Conservation (phyloP, 2,888 invertebrate genomes). For the Eremobia ochroleuca region DNA sequence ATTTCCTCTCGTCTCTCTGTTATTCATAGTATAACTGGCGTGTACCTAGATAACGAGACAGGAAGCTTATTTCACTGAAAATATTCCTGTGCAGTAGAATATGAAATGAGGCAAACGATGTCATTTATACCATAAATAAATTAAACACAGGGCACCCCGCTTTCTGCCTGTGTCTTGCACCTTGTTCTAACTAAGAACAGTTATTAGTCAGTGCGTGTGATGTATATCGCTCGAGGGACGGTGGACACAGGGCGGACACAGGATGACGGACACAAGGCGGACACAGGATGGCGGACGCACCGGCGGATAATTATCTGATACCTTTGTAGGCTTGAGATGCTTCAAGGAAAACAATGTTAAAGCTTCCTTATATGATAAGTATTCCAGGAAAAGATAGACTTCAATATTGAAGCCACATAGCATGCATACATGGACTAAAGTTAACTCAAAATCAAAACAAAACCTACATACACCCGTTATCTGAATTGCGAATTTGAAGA, state of each 20-base stretch:
- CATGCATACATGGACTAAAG: not conserved
- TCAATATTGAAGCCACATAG: not conserved
- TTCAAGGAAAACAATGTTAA: conserved; percentile 17
- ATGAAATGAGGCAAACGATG: not conserved
- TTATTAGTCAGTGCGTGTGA: conserved; percentile 86
- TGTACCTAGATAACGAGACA: conserved; percentile 10
- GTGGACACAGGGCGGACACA: too few relatives aligned
- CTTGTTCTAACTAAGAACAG: conserved; percentile 77
- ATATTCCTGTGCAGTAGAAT: not conserved
- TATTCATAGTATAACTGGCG: not conserved
- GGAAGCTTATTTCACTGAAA: not conserved
- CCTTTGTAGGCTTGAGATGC: conserved; percentile 30
- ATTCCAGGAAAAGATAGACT: not conserved
- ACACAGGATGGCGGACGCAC: conserved; percentile 39
- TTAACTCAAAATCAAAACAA: not conserved
- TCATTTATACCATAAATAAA: too few relatives aligned
- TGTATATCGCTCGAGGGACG: conserved; percentile 75
- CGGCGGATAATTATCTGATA: conserved; percentile 77
- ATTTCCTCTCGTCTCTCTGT: conserved; percentile 18
- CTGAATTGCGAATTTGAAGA: not conserved
- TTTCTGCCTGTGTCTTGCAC: conserved; percentile 57
- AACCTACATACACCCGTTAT: not conserved
- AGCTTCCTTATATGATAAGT: not conserved
- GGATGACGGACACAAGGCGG: conserved; percentile 41
- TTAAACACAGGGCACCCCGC: not conserved